Conservation (phyloP, 2,797 vertebrate genomes). For the Argentina silus region DNA sequence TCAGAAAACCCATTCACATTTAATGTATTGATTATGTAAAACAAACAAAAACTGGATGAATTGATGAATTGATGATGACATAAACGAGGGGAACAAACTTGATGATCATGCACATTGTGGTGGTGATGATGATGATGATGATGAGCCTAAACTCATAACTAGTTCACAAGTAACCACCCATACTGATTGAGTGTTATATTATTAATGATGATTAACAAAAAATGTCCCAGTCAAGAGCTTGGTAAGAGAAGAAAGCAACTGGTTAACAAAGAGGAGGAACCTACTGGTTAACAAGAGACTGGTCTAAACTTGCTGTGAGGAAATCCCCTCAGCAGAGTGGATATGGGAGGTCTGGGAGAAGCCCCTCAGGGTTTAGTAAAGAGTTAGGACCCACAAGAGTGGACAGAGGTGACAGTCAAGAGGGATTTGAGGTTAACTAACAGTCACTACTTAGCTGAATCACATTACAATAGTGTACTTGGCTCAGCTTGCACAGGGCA, state of each 20-base stretch:
- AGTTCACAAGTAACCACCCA: too few relatives aligned
- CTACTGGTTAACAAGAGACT: slow-evolving; percentile 51
- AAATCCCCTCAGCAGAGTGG: slow-evolving; percentile 36
- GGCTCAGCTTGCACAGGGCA: too few relatives aligned
- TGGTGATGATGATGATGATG: not conserved
- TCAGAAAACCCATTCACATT: not conserved
- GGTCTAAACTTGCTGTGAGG: slow-evolving; percentile 57
- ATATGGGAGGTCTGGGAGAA: slow-evolving; percentile 63
- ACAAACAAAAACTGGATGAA: not conserved
- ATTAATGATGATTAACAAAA: not conserved
- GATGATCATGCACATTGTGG: not conserved
- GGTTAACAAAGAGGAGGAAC: slow-evolving; percentile 22
- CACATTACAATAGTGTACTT: too few relatives aligned
- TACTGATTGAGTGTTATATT: too few relatives aligned
- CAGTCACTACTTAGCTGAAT: too few relatives aligned
- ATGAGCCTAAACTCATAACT: not conserved
- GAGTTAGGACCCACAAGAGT: slow-evolving; percentile 52
- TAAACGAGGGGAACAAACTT: not conserved
- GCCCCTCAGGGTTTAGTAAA: slow-evolving; percentile 56
- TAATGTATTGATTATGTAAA: not conserved
- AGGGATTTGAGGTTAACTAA: slow-evolving; percentile 30
- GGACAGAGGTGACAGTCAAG: slow-evolving; percentile 14
- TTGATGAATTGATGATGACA: not conserved
- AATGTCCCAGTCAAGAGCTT: not conserved
- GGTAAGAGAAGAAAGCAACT: not conserved